These are phyloP conservation scores for Muscicapa comitata DNA, from an alignment of 2,797 vertebrate genomes.

Conservation along the genomic window DNA sequence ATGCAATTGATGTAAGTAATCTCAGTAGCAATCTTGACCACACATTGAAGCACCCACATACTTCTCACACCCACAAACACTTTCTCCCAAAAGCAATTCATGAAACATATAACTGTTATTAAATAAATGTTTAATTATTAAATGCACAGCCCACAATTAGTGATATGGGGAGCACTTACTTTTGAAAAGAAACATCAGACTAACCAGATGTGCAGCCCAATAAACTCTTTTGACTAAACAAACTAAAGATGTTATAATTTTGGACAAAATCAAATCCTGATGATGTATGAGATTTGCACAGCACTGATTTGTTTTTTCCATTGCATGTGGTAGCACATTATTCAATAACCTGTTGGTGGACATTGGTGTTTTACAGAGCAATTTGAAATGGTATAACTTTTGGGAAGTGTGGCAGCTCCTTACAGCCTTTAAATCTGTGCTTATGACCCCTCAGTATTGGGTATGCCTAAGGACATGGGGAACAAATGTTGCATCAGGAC, in stretches of 20 bases:
- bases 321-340: neutral
- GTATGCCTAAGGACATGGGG: neutral
- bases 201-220: neutral
- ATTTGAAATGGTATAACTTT: neutral
- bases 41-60: constrained; percentile 49
- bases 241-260: neutral
- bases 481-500: neutral
- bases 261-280: neutral
- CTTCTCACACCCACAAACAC: constrained; percentile 61
- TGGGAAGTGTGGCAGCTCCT: neutral
- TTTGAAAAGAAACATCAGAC: neutral
- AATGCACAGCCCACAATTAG: neutral
- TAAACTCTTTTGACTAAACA: neutral
- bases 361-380: neutral
- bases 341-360: neutral
- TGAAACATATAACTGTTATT: neutral
- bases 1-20: constrained; percentile 22
- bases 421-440: neutral
- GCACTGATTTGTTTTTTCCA: neutral
- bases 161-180: neutral
- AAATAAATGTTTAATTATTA: neutral
- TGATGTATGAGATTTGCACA: neutral
- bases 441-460: neutral
- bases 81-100: constrained; percentile 40
- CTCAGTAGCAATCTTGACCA: constrained; percentile 50